These are phyloP conservation scores for Apodemia duryi DNA, from an alignment of 2,888 invertebrate species.

Conservation along the genomic window DNA sequence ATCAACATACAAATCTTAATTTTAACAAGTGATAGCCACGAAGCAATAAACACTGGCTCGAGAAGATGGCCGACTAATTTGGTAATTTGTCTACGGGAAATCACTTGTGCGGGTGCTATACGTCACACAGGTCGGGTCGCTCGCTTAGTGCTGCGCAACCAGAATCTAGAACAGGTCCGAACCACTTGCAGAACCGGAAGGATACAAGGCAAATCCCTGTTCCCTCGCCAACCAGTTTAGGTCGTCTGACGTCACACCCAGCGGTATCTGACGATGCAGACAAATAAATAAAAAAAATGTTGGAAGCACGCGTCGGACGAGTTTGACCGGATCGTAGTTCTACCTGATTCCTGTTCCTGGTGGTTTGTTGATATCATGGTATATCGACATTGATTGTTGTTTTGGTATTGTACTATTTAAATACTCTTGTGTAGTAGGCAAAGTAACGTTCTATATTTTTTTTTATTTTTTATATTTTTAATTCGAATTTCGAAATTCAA, in stretches of 20 bases:
- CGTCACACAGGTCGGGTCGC: conserved; percentile 61
- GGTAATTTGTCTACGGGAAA: conserved; percentile 36
- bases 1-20: background rate
- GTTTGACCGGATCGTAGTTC: conserved; percentile 79
- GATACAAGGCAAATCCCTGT: conserved; percentile 78
- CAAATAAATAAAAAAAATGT: conserved; percentile 80
- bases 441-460: background rate
- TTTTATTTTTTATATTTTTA: background rate
- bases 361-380: conserved; percentile 56
- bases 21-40: conserved; percentile 28
- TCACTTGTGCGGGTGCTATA: conserved; percentile 41
- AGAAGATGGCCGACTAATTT: background rate
- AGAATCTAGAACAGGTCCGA: conserved; percentile 75
- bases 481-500: background rate
- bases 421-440: background rate
- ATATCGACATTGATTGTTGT: conserved; percentile 50
- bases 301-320: conserved; percentile 78
- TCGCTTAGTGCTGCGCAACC: conserved; percentile 59
- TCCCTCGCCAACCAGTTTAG: conserved; percentile 79
- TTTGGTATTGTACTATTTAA: conserved; percentile 20
- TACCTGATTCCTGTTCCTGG: conserved; percentile 79
- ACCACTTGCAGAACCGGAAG: conserved; percentile 78
- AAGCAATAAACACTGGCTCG: background rate
- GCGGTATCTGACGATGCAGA: conserved; percentile 77
- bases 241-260: conserved; percentile 77